Conservation (phyloP, 2,888 invertebrate genomes). For the Steinernema scapterisci region DNA sequence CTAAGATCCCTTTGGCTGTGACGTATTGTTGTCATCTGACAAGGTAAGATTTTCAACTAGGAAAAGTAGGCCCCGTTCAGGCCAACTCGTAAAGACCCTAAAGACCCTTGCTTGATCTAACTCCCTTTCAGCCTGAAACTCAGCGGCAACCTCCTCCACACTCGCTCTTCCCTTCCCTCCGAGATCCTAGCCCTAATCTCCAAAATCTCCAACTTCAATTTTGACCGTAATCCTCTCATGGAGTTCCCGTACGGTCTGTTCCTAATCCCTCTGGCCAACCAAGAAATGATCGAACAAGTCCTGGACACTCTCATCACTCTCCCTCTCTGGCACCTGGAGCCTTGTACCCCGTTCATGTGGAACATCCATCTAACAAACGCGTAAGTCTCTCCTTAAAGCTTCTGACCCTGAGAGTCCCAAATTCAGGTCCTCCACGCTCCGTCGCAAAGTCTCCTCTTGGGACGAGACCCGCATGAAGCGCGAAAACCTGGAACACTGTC, state of each 20-base stretch:
- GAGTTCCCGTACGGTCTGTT: slow-evolving; percentile 43
- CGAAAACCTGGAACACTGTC: slow-evolving; percentile 53
- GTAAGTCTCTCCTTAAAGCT: slow-evolving; percentile 35
- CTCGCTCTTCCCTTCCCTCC: slow-evolving; percentile 42
- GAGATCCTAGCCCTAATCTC: slow-evolving; percentile 46
- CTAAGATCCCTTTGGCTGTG: slow-evolving; percentile 55
- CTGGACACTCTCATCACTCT: slow-evolving; percentile 48
- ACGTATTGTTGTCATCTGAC: slow-evolving; percentile 57
- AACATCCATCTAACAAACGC: slow-evolving; percentile 55
- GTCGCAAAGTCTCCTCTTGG: slow-evolving; percentile 50
- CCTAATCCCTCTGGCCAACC: slow-evolving; percentile 38
- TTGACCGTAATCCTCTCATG: slow-evolving; percentile 43
- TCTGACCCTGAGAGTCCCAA: not conserved
- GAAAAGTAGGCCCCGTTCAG: too few species aligned
- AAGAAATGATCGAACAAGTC: slow-evolving; percentile 34
- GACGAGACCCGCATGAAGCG: slow-evolving; percentile 48
- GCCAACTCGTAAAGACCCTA: too few species aligned
- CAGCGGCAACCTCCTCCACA: slow-evolving; percentile 42
- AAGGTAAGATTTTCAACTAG: slow-evolving; percentile 36
- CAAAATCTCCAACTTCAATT: slow-evolving; percentile 36
- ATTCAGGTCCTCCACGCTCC: slow-evolving; percentile 49
- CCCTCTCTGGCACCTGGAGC: slow-evolving; percentile 60
- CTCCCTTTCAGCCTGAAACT: slow-evolving; percentile 35
- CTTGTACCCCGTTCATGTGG: slow-evolving; percentile 62
- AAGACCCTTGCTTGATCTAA: too few species aligned